A percentile compares a stretch with the other conserved stretches of the same genome.
Conservation (phyloP, 2,113 vertebrate genomes). For the Pomatorhinus ruficollis region DNA sequence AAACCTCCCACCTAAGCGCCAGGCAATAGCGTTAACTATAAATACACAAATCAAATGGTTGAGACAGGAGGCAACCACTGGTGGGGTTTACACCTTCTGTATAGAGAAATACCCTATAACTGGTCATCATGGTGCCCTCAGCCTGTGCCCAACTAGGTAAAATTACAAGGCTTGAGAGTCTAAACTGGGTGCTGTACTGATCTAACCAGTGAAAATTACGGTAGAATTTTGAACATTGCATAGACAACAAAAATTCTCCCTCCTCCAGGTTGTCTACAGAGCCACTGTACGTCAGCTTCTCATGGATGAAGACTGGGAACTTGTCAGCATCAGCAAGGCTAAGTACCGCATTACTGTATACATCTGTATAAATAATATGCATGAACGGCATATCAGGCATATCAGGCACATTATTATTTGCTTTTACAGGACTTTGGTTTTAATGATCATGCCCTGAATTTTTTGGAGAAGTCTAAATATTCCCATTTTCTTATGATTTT, state of each 20-base stretch:
- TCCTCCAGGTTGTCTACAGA: neutral
- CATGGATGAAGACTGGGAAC: neutral
- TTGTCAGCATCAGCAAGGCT: neutral
- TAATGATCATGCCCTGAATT: neutral
- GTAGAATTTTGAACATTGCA: neutral
- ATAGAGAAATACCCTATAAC: neutral
- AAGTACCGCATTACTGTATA: neutral
- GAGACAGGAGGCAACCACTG: neutral
- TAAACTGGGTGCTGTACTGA: neutral
- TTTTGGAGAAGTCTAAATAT: neutral
- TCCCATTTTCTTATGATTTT: slow-evolving; percentile 28
- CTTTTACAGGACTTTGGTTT: neutral
- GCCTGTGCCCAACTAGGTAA: fast-evolving
- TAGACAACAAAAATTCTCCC: neutral
- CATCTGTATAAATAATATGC: neutral
- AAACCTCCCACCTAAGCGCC: neutral
- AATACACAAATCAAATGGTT: neutral
- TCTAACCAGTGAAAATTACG: neutral
- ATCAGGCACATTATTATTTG: neutral
- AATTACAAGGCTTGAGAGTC: neutral
- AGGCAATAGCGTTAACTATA: neutral
- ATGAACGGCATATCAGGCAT: neutral
- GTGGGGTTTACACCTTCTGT: neutral
- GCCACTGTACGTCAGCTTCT: neutral
- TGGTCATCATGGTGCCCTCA: neutral